These are phyloP conservation scores for Rhynchotus rufescens DNA, from an alignment of 2,797 vertebrate species.

Conservation along the genomic window DNA sequence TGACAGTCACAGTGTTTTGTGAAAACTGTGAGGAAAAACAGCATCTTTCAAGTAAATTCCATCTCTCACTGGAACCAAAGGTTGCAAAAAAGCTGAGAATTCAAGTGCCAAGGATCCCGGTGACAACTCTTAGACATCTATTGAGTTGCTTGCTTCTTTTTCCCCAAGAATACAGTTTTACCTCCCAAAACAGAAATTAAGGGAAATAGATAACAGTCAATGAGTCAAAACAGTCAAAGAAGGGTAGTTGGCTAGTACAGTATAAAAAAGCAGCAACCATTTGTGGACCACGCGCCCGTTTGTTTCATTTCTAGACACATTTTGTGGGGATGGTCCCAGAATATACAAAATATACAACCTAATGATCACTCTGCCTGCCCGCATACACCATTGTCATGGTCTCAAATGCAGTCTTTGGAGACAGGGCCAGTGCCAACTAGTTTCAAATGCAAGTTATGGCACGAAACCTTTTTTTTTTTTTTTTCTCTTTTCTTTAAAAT, in stretches of 20 bases:
- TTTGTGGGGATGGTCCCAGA: conserved; percentile 81
- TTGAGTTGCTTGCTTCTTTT: conserved; percentile 60
- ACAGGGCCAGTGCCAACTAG: conserved; percentile 80
- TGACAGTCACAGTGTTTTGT: conserved; percentile 77
- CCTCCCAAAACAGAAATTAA: conserved; percentile 77
- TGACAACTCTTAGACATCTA: conserved; percentile 74
- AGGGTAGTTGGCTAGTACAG: conserved; percentile 78
- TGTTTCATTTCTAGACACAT: conserved; percentile 77
- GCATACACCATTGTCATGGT: conserved; percentile 80
- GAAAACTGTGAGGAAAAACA: conserved; percentile 74
- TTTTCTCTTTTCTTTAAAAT: conserved; percentile 77
- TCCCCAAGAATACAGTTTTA: conserved; percentile 74
- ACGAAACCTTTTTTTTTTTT: conserved; percentile 51
- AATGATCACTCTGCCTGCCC: conserved; percentile 81
- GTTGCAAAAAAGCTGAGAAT: conserved; percentile 75
- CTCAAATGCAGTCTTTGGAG: conserved; percentile 86
- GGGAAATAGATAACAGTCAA: conserved; percentile 84
- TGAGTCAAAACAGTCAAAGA: conserved; percentile 84
- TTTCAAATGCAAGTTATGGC: conserved; percentile 76
- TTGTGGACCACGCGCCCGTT: conserved; percentile 75
- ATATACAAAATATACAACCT: conserved; percentile 86
- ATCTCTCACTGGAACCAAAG: conserved; percentile 77
- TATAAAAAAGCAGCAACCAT: conserved; percentile 80
- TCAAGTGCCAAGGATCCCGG: conserved; percentile 80
- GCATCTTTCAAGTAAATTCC: conserved; percentile 72